Base-by-base conservation (phyloP, 2,797 vertebrate genomes). In the Ispidina lecontei region DNA sequence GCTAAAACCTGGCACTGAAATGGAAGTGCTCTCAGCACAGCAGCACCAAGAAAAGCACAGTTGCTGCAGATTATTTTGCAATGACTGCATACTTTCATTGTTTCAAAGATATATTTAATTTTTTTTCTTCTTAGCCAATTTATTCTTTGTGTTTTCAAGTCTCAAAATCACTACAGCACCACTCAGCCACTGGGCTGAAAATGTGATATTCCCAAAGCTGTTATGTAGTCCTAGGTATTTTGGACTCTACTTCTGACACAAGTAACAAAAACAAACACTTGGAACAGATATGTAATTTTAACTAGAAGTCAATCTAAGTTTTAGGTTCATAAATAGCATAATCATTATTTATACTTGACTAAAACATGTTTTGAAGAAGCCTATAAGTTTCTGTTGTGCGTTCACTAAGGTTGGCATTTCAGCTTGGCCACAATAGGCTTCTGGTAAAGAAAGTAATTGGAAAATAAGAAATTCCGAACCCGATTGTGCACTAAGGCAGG, bases 141-240 rank as follows among this genome's bases (percentile, higher is more conserved):
- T 83, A 49, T 93, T 84, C 69, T 83, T 79, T 59, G 0, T 70
- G 35, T 83, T 94, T 95, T 91, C 72, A 60, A 84, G 31, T 76
- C 62, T 89, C 74, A 92, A 92, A 93, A 77, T 85, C 84, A 59
- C 64, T 49, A n/a, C n/a, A 70, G 41, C 31, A 83, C 80, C 79
- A 47, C 13, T 14, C 76, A 91, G 90, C 71, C 75, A 91, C 33
- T 84, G 39, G 76, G 23, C 72, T 87, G 71, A 92, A 90, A 91
- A 94, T 22, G 29, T 68, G 94, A 96, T 95, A 95, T 84, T 94
- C 96, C 95, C 95, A 79, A 85, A 94, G 91, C 80, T 84, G 37
- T 84, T 84, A 20, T 21, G 31, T 71, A 92, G 70, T 87, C 41
- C 26, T 67, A 70, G 58, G n/a, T 91, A 89, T 91, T 96, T 95